Evolutionary conservation across 2,888 invertebrate genomes (phyloP), one percentile per base, ranked within the genome.

Genomic region (Odontocerum albicorne): DNA sequence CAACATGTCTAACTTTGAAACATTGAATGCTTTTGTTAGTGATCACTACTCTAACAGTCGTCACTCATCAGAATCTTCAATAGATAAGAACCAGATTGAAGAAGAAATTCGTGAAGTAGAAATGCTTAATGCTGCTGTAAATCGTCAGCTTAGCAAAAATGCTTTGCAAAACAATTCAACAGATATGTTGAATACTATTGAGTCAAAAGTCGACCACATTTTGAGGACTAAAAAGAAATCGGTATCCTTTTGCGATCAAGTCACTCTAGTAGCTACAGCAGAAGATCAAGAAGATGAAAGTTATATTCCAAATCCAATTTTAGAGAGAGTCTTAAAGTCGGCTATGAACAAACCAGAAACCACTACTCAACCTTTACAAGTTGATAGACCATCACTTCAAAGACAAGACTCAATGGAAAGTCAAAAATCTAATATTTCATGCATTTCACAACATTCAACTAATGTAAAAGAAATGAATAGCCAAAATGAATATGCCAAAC

Each of bases 231-330:
- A 92, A 68, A 94, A 94, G 80, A 96, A 96, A 71, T 92, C 92
- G 54, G 96, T 96, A 3, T 94, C 95, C 0, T 96, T 96, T 72
- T 95, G 94, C 66, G 95, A 95, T 69, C 92, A 95, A 72, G 93
- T 96, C 0, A 93, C 93, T 59, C 74, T 95, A 51, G 94, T 95
- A 8, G 93, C 95, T 3, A 93, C 93, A 1, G 92, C 93, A 0
- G 94, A 95, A 65, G 93, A 94, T 64, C 90, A 93, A 66, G 92
- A 92, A 71, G 91, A 91, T 59, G 92, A 92, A 60, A 88, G 89
- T 63, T 92, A 92, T 66, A 92, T 93, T 65, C 92, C 93, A 0
- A 94, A 94, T 73, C 94, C 93, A 1, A 92, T 94, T 55, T 72
- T 94, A 62, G 92, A 94, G 68, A 79, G 93, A 53, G 92, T 94